phyloP scores from a whole-genome alignment of 2,888 invertebrate species.

The Lasioglossum malachurum region DNA sequence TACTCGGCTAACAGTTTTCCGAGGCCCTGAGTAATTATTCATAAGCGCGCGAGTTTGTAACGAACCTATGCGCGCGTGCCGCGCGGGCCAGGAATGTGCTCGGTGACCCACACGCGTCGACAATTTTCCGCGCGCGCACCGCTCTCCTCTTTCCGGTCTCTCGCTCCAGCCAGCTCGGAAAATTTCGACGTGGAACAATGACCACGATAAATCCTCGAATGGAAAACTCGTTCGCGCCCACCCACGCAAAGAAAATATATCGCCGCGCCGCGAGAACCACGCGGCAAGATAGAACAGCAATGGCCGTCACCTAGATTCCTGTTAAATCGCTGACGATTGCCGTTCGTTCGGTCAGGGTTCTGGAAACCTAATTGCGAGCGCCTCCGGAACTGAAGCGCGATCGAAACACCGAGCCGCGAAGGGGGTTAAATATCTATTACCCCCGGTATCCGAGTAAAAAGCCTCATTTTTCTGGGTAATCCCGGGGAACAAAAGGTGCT shows the following conservation, averaged over 20 bases:
- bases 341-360: neutral
- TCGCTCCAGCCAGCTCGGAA: no score
- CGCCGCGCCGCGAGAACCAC: neutral
- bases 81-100: slow-evolving; percentile 7
- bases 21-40: slow-evolving; percentile 55
- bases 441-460: neutral
- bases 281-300: neutral
- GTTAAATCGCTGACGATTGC: neutral
- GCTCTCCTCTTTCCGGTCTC: neutral
- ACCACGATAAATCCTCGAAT: neutral
- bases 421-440: neutral
- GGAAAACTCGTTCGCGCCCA: neutral
- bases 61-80: slow-evolving; percentile 34
- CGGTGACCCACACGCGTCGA: slow-evolving; percentile 9
- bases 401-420: neutral
- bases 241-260: neutral
- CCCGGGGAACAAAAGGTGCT: neutral
- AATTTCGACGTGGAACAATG: neutral
- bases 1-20: slow-evolving; percentile 52
- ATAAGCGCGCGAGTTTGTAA: slow-evolving; percentile 55
- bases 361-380: neutral
- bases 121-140: neutral
- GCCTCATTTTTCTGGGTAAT: neutral
- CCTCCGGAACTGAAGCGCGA: neutral
- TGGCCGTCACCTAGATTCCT: neutral